Base-by-base conservation (phyloP, 30 jellyfish, hydroid and myxozoan genomes). In the Haliclystus octoradiatus region DNA sequence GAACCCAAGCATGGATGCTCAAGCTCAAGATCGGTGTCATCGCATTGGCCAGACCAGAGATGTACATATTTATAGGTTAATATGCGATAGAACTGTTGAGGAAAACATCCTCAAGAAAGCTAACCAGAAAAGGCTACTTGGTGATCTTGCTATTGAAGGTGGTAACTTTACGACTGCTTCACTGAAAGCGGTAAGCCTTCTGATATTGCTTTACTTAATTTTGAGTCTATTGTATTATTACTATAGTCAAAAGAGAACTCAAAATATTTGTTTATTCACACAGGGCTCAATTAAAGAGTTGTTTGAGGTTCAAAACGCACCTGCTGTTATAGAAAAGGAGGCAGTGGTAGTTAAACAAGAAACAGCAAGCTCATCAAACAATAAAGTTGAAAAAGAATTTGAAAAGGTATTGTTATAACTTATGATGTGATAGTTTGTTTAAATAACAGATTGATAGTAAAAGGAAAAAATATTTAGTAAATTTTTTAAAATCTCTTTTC, bases 1-100 rank as follows among this genome's bases (percentile, higher is more conserved):
- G 97, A 88, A 88, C 62, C 97, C 97, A 47, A 88, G 94, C 15
- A 88, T 88, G 97, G 97, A 88, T 66, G 97, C 97, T 22, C 97
- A 88, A 76, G 97, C 97, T 5, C 97, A 88, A 52, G 97, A 88
- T 40, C 50, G 97, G 25, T 88, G 97, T 28, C 97, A 88, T 68
- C 67, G 97, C 9, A 88, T 88, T 63, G 97, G 97, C 0, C 97
- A 88, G 49, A 88, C 97, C 0, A 74, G 97, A 68, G 97, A 88
- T 74, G 97, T 88, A 22, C 97, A 88, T 70, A 88, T 88, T 9
- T 88, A 88, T 69, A 74, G 97, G 75, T 62, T 87, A 73, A 87
- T 87, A 7, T 87, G 92, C 34, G 96, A 87, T 31, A 84, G 93
- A 29, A 87, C 96, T 28, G 96, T 87, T 25, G 96, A 87, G 47